Evolutionary conservation across 2,888 invertebrate genomes (phyloP).

Genomic region (Altica lythri): DNA sequence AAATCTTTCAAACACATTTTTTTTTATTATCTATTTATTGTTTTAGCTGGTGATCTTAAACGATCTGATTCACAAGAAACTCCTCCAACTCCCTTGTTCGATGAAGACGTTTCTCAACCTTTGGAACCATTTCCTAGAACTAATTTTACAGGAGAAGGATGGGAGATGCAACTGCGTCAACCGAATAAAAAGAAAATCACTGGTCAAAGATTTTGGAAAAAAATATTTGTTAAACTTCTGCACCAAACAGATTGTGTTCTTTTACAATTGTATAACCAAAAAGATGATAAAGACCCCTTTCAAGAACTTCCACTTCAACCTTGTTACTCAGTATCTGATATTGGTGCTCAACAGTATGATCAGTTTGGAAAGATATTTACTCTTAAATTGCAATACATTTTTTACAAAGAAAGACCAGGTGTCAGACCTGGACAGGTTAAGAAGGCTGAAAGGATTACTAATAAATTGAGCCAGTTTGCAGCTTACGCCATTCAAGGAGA

Average conservation of each 20-base stretch:
- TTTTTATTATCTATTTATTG: constrained; percentile 6
- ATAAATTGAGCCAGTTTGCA: constrained; percentile 90
- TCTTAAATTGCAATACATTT: constrained; percentile 93
- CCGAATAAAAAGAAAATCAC: constrained; percentile 97
- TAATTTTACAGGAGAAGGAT: constrained; percentile 79
- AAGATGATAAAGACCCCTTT: constrained; percentile 78
- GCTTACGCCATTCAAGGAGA: constrained; percentile 93
- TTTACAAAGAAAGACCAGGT: constrained; percentile 97
- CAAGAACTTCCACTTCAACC: constrained; percentile 94
- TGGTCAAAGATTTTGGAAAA: constrained; percentile 95
- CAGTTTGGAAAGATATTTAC: constrained; percentile 99
- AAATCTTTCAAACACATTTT: constrained; percentile 21
- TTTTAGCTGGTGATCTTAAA: constrained; percentile 50
- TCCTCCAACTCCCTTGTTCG: constrained; percentile 91
- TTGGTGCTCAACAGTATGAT: constrained; percentile 96
- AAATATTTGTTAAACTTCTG: constrained; percentile 82
- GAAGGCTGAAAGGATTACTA: constrained; percentile 89
- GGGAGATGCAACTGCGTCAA: constrained; percentile 95
- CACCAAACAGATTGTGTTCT: constrained; percentile 81
- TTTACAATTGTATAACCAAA: constrained; percentile 82
- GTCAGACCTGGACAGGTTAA: constrained; percentile 93
- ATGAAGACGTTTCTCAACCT: constrained; percentile 91
- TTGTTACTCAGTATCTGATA: constrained; percentile 93
- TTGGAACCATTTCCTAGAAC: constrained; percentile 88
- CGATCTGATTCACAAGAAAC: constrained; percentile 73